phyloP scores from a whole-genome alignment of 2,888 invertebrate species.

The Apodemia zela region DNA sequence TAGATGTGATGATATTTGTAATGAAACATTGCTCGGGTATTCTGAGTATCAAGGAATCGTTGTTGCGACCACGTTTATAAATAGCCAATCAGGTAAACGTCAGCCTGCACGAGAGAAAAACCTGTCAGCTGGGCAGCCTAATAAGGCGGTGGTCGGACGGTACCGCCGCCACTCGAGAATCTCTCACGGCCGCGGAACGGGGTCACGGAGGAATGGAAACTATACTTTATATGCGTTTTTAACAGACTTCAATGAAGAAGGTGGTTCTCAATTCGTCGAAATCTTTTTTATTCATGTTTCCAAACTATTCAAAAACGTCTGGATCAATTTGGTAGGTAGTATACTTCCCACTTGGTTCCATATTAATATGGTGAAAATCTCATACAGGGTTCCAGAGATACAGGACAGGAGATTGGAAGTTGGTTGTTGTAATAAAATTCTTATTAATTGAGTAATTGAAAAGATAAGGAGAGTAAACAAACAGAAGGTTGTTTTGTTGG shows the following conservation, averaged over 20 bases:
- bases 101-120: neutral
- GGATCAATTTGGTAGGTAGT: too few species aligned
- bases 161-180: neutral
- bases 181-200: slow-evolving; percentile 15
- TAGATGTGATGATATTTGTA: neutral
- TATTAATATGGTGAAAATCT: too few species aligned
- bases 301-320: too few species aligned
- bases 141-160: slow-evolving; percentile 8
- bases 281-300: too few species aligned
- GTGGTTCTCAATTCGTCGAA: too few species aligned
- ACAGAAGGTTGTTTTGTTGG: too few species aligned
- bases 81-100: slow-evolving; percentile 5
- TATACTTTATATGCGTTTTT: neutral
- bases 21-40: neutral
- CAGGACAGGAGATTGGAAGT: too few species aligned
- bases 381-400: too few species aligned
- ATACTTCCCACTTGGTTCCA: too few species aligned
- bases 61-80: neutral
- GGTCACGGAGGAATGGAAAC: slow-evolving; percentile 2
- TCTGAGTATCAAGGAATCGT: neutral
- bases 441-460: too few species aligned
- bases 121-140: neutral
- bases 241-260: neutral
- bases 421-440: too few species aligned
- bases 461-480: too few species aligned